These are phyloP conservation scores for Montifringilla adamsi DNA, from an alignment of 2,113 vertebrate genomes.

Conservation along the genomic window DNA sequence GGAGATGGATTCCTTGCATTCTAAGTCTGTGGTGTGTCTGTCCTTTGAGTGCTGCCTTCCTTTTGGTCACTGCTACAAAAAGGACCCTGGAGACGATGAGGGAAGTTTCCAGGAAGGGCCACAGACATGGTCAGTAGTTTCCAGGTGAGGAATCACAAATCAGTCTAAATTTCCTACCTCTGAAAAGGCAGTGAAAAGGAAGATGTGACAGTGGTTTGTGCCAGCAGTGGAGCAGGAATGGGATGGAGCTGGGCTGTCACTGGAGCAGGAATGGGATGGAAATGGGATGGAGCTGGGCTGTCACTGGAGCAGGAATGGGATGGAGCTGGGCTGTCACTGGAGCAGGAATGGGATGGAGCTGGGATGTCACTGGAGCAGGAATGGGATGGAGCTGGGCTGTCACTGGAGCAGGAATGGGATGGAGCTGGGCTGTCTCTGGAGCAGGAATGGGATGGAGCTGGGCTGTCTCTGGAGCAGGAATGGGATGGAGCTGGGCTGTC, in stretches of 20 bases:
- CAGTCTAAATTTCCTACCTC: not conserved
- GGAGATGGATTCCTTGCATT: not conserved
- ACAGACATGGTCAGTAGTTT: not conserved
- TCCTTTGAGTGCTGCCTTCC: not conserved
- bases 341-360: not conserved
- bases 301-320: not conserved
- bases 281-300: not conserved
- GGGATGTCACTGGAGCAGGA: not conserved
- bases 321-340: not conserved
- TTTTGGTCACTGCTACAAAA: not conserved
- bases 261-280: not conserved
- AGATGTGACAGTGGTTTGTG: not conserved
- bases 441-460: not conserved
- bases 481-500: not conserved
- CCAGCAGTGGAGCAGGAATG: not conserved
- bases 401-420: not conserved
- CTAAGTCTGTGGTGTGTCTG: not conserved
- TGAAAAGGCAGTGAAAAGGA: not conserved
- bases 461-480: not conserved
- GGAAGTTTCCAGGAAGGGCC: not conserved
- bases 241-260: not conserved
- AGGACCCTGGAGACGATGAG: not conserved
- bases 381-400: not conserved
- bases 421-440: not conserved
- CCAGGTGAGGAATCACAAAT: not conserved